Percentiles rank a stretch among this genome's conserved stretches.
phyloP scores from a whole-genome alignment of 2,797 vertebrate genomes.

The Novumbra hubbsi region DNA sequence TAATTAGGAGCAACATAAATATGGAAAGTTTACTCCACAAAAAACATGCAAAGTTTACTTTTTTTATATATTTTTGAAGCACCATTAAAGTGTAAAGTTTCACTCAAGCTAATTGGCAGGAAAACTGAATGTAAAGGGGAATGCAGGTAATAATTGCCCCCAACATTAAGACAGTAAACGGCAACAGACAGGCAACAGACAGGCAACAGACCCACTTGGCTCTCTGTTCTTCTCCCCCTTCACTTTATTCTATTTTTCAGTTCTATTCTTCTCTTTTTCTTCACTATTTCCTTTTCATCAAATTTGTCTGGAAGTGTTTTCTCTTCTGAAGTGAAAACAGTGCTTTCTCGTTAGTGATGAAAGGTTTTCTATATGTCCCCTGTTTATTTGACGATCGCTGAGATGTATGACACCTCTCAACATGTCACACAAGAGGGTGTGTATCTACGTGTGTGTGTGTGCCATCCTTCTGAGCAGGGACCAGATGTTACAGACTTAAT shows the following conservation, averaged over 20 bases:
- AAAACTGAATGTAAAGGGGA: conserved; percentile 54
- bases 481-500: conserved; percentile 83
- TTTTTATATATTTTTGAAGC: no score
- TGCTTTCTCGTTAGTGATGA: conserved; percentile 75
- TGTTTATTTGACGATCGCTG: conserved; percentile 79
- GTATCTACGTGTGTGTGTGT: not conserved
- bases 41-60: conserved; percentile 54
- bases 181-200: conserved; percentile 57
- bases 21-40: no score
- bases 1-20: no score
- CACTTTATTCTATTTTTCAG: not conserved
- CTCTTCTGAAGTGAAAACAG: conserved; percentile 68
- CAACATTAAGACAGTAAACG: conserved; percentile 43
- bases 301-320: conserved; percentile 62
- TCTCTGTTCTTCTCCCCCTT: not conserved
- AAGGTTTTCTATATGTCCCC: conserved; percentile 71
- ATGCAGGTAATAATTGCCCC: not conserved
- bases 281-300: conserved; percentile 18
- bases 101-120: conserved; percentile 65
- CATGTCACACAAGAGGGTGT: conserved; percentile 72
- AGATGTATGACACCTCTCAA: conserved; percentile 83
- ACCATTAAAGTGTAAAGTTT: conserved; percentile 54
- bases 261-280: not conserved
- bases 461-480: conserved; percentile 77
- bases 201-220: conserved; percentile 37